These are phyloP conservation scores for Macrostomum cliftonense DNA, from an alignment of 2,888 invertebrate species.

Conservation along the genomic window DNA sequence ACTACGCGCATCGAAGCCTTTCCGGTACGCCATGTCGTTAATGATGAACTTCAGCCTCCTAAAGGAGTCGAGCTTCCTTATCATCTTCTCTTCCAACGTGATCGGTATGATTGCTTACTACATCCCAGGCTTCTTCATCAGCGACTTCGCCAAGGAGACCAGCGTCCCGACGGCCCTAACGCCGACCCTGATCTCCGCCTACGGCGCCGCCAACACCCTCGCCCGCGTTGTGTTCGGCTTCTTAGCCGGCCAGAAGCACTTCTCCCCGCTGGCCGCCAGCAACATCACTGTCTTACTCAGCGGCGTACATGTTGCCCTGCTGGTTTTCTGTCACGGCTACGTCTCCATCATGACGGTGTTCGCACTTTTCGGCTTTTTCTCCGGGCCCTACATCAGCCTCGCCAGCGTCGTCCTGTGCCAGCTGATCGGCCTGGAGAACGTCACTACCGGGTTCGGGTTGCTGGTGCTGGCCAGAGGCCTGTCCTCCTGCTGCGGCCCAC, in stretches of 20 bases:
- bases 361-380: too few relatives aligned
- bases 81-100: conserved; percentile 68
- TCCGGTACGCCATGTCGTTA: conserved; percentile 46
- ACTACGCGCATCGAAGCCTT: conserved; percentile 25
- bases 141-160: conserved; percentile 2
- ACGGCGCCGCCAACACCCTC: too few relatives aligned
- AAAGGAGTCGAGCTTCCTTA: conserved; percentile 68
- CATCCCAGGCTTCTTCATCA: conserved; percentile 1
- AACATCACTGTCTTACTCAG: too few relatives aligned
- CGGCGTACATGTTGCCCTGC: too few relatives aligned
- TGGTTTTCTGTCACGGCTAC: too few relatives aligned
- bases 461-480: conserved; percentile 83
- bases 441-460: conserved; percentile 90
- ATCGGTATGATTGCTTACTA: neutral
- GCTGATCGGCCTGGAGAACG: conserved; percentile 72
- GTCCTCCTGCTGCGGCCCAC: conserved; percentile 64
- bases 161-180: neutral
- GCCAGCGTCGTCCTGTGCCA: conserved; percentile 94
- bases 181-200: too few relatives aligned
- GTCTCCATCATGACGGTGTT: too few relatives aligned
- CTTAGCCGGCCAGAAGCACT: too few relatives aligned
- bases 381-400: conserved; percentile 63
- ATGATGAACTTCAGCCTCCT: conserved; percentile 77
- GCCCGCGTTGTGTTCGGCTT: too few relatives aligned
- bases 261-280: too few relatives aligned